Conservation (phyloP, 2,113 vertebrate species). For the Pao palembangensis region DNA sequence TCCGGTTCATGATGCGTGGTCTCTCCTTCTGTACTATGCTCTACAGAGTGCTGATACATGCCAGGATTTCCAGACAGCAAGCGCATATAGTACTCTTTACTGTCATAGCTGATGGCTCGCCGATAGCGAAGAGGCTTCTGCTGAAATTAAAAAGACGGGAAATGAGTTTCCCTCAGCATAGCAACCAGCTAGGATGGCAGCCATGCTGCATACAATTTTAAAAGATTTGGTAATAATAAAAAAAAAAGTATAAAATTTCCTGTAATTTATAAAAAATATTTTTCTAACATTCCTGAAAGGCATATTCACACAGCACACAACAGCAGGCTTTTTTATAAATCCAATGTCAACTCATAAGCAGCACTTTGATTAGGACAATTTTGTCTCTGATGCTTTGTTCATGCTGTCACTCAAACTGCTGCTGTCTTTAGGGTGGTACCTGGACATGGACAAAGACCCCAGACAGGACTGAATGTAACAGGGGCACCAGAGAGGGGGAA, state of each 20-base stretch:
- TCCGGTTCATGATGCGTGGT: constrained; percentile 90
- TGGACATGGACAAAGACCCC: constrained; percentile 8
- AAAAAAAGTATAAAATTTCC: neutral
- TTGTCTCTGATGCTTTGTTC: neutral
- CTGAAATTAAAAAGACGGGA: neutral
- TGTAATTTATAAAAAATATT: too few relatives aligned
- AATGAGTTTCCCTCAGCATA: neutral
- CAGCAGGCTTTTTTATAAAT: neutral
- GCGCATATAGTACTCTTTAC: constrained; percentile 96
- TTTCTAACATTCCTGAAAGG: too few relatives aligned
- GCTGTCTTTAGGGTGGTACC: constrained; percentile 20
- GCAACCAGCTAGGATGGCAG: neutral
- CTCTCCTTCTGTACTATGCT: constrained; percentile 88
- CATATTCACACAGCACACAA: neutral
- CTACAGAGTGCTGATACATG: constrained; percentile 91
- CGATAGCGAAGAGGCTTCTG: constrained; percentile 94
- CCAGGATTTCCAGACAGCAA: constrained; percentile 88
- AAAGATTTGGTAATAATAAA: neutral
- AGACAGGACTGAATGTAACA: constrained; percentile 19
- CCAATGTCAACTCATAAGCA: neutral
- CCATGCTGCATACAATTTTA: neutral
- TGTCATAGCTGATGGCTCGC: constrained; percentile 94
- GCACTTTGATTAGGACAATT: too few relatives aligned
- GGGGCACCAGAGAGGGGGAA: constrained; percentile 30
- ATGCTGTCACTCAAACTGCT: constrained; percentile 30